These are phyloP conservation scores for Ctenochaetus hawaiiensis DNA, from an alignment of 2,797 vertebrate species.

Conservation along the genomic window DNA sequence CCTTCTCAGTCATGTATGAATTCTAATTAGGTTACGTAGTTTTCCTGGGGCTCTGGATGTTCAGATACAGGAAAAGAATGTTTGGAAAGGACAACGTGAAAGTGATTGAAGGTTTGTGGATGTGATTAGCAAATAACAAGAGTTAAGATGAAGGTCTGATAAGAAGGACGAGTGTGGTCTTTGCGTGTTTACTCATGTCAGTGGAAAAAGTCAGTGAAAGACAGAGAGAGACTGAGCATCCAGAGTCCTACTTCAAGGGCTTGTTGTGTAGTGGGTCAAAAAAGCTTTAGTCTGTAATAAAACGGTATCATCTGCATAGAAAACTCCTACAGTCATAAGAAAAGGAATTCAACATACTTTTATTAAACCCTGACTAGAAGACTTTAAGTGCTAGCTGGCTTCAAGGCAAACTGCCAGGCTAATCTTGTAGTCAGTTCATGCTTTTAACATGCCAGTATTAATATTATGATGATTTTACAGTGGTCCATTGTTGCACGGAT, in stretches of 20 bases:
- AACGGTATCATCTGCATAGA: conserved; percentile 18
- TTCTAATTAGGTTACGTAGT: conserved; percentile 22
- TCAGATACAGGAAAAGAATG: neutral
- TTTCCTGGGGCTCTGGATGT: conserved; percentile 60
- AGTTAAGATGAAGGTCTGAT: neutral
- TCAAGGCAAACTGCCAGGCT: conserved; percentile 44
- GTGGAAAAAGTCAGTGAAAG: conserved; percentile 22
- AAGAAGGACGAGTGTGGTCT: neutral
- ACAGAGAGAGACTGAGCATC: conserved; percentile 36
- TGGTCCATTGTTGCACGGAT: conserved; percentile 33
- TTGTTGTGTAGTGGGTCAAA: conserved; percentile 43
- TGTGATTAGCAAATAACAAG: conserved; percentile 39
- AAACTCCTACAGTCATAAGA: neutral
- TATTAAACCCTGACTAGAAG: conserved; percentile 10
- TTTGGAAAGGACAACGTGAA: conserved; percentile 30
- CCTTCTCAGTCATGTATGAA: conserved; percentile 28
- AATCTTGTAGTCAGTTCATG: conserved; percentile 27
- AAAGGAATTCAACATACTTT: conserved; percentile 23
- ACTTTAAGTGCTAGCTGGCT: conserved; percentile 34
- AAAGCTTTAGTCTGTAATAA: conserved; percentile 48
- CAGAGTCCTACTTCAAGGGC: conserved; percentile 64
- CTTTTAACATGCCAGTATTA: conserved; percentile 51
- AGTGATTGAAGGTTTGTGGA: conserved; percentile 66
- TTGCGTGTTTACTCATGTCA: conserved; percentile 17
- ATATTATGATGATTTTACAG: conserved; percentile 34